Evolutionary conservation across 2,113 vertebrate species (phyloP).

Genomic region (Thalassarche chlororhynchos): DNA sequence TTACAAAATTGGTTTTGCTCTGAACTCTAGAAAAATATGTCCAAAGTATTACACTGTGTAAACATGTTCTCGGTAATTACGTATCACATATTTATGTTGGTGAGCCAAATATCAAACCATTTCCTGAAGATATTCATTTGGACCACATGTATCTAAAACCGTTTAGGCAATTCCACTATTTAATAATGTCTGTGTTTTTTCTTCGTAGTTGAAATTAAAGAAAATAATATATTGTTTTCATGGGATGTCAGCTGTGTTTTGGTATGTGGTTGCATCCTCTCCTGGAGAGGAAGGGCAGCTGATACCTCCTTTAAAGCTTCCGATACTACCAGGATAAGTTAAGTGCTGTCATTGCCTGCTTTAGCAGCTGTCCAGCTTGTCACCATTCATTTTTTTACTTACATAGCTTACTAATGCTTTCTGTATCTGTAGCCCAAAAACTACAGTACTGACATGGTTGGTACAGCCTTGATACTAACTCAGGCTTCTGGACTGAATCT

Average conservation of each 20-base stretch:
- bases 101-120: background rate
- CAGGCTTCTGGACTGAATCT: background rate
- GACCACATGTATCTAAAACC: background rate
- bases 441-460: background rate
- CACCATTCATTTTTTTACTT: background rate
- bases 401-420: background rate
- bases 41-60: background rate
- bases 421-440: background rate
- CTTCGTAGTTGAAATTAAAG: background rate
- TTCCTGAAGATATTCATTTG: background rate
- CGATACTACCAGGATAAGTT: background rate
- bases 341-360: background rate
- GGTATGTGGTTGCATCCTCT: background rate
- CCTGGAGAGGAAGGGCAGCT: background rate
- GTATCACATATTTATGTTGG: background rate
- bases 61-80: background rate
- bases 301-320: background rate
- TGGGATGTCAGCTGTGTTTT: background rate
- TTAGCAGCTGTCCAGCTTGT: background rate
- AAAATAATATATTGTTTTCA: background rate
- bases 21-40: background rate
- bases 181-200: background rate
- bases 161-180: background rate
- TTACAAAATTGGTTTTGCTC: background rate
- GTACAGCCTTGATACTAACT: background rate